These are phyloP conservation scores for Actinemys pallida DNA, from an alignment of 2,113 vertebrate species.

Conservation along the genomic window DNA sequence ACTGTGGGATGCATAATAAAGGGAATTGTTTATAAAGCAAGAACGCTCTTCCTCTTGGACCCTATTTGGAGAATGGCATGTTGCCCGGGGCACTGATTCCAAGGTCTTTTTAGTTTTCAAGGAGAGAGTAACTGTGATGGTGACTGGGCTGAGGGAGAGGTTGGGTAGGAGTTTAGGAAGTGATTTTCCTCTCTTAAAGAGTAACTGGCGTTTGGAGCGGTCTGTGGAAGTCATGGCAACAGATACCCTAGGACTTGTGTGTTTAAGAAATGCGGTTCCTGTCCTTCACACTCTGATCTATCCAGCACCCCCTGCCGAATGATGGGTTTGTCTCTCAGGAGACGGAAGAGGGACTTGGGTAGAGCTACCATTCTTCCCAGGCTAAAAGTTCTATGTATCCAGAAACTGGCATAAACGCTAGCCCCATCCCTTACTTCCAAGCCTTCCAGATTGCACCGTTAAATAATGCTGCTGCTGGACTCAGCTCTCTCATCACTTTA, in stretches of 20 bases:
- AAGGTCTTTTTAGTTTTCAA: not conserved
- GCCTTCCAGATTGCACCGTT: not conserved
- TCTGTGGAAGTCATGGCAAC: not conserved
- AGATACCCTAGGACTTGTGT: not conserved
- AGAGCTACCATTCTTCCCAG: not conserved
- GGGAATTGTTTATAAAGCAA: not conserved
- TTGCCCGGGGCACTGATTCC: not conserved
- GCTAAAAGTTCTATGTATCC: not conserved
- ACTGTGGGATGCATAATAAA: too few relatives aligned
- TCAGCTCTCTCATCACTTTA: not conserved
- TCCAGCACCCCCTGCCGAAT: not conserved
- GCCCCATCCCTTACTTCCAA: not conserved
- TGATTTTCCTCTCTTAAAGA: not conserved
- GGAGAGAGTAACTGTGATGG: accelerated
- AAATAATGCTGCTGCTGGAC: not conserved
- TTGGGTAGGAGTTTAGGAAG: not conserved
- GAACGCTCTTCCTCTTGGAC: accelerated
- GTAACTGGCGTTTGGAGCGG: not conserved
- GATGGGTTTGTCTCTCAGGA: accelerated
- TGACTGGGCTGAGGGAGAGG: accelerated
- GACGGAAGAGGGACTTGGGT: not conserved
- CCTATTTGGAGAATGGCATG: not conserved
- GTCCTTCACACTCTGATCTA: not conserved
- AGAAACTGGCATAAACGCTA: not conserved
- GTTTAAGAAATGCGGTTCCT: not conserved